These are phyloP conservation scores for Galago senegalensis DNA, from an alignment of 2,797 vertebrate species.

Conservation along the genomic window DNA sequence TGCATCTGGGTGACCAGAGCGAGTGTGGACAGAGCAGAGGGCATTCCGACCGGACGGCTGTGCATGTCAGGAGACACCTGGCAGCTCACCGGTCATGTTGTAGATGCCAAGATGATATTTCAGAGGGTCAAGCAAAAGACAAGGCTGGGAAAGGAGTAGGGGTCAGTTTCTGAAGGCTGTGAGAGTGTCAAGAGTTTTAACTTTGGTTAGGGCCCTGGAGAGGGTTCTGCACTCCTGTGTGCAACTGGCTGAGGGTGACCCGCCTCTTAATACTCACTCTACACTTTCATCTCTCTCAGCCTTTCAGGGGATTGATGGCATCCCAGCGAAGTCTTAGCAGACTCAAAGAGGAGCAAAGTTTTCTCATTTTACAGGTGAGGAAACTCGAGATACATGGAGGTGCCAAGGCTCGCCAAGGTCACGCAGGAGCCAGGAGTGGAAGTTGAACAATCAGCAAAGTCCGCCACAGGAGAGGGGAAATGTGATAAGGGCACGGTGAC, in stretches of 20 bases:
- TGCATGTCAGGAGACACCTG: background rate
- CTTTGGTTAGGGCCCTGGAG: background rate
- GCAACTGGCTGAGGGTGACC: background rate
- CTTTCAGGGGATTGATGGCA: background rate
- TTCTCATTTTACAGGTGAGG: constrained; percentile 59
- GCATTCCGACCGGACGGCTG: accelerated
- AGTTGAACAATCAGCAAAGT: background rate
- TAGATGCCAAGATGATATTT: background rate
- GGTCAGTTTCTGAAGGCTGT: background rate
- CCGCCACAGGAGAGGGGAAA: background rate
- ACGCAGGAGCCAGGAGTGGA: background rate
- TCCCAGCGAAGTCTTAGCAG: background rate
- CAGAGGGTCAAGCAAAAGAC: background rate
- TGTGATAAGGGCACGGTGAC: background rate
- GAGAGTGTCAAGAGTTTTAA: background rate
- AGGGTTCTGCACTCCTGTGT: background rate
- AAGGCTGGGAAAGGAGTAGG: background rate
- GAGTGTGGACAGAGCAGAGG: background rate
- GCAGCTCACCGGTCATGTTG: accelerated
- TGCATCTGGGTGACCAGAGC: background rate
- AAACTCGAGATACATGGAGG: constrained; percentile 23
- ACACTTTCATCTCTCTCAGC: background rate
- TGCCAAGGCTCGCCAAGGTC: constrained; percentile 13
- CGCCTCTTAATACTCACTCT: background rate
- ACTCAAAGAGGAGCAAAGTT: background rate